phyloP scores from a whole-genome alignment of 2,797 vertebrate genomes.

The Girardinus metallicus region DNA sequence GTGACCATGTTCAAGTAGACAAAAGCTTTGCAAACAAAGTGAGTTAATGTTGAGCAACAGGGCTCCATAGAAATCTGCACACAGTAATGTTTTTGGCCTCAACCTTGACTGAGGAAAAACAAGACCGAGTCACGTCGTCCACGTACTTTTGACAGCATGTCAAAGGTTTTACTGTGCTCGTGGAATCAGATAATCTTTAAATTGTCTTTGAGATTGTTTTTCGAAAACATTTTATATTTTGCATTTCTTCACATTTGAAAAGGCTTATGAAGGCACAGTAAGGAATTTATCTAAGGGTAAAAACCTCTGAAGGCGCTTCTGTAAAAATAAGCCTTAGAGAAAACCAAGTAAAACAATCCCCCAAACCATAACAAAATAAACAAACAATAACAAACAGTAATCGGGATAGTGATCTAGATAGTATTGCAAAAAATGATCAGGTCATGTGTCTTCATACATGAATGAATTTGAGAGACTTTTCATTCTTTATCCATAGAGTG shows the following conservation, averaged over 20 bases:
- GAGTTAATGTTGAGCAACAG: conserved; percentile 2
- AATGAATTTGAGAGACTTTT: neutral
- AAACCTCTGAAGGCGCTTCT: neutral
- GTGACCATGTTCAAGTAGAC: neutral
- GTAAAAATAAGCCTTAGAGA: neutral
- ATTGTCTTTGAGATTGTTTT: neutral
- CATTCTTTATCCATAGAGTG: neutral
- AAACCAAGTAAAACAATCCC: neutral
- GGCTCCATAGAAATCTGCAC: neutral
- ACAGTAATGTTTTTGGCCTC: conserved; percentile 6
- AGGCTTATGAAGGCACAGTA: neutral
- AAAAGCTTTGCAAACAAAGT: conserved; percentile 13
- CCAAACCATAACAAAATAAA: too few relatives aligned
- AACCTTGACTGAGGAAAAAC: conserved; percentile 26
- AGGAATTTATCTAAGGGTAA: neutral
- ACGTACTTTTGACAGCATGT: conserved; percentile 1
- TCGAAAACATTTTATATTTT: neutral
- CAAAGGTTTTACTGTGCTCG: neutral
- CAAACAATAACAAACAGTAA: neutral
- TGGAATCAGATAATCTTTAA: too few relatives aligned
- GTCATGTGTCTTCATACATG: neutral
- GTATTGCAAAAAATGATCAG: neutral
- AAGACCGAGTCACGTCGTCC: conserved; percentile 25
- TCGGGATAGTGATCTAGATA: neutral
- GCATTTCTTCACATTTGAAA: neutral